These are phyloP conservation scores for Oreocharis arfaki DNA, from an alignment of 2,113 vertebrate species.

Conservation along the genomic window DNA sequence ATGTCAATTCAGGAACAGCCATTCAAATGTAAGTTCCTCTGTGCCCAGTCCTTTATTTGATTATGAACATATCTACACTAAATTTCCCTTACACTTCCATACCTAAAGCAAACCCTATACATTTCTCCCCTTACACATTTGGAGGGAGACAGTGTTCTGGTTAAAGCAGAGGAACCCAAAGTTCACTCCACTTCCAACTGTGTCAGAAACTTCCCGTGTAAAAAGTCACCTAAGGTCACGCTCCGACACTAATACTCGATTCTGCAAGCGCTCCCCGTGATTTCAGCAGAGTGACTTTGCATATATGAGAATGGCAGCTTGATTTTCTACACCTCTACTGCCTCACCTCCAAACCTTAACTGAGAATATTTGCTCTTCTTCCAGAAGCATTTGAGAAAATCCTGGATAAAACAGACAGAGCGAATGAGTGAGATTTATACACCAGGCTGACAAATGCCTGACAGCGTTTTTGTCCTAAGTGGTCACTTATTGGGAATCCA, in stretches of 20 bases:
- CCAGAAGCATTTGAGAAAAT: not conserved
- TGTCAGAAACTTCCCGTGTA: not conserved
- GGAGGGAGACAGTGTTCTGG: not conserved
- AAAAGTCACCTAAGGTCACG: not conserved
- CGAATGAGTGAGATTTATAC: not conserved
- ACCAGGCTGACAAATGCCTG: not conserved
- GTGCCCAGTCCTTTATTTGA: not conserved
- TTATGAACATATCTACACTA: not conserved
- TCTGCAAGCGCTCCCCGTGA: not conserved
- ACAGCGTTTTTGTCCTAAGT: not conserved
- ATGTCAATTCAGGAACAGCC: not conserved
- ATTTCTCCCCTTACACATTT: not conserved
- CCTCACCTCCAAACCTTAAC: not conserved
- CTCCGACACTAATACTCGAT: accelerated
- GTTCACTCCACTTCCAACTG: not conserved
- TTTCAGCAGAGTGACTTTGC: not conserved
- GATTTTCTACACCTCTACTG: not conserved
- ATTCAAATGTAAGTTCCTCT: accelerated
- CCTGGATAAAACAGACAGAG: not conserved
- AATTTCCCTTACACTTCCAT: not conserved
- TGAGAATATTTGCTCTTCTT: not conserved
- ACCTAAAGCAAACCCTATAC: not conserved
- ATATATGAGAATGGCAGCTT: not conserved
- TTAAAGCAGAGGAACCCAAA: not conserved
- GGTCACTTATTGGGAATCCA: not conserved